Conservation (phyloP, 2,888 invertebrate genomes). For the Drosophila demipolita region DNA sequence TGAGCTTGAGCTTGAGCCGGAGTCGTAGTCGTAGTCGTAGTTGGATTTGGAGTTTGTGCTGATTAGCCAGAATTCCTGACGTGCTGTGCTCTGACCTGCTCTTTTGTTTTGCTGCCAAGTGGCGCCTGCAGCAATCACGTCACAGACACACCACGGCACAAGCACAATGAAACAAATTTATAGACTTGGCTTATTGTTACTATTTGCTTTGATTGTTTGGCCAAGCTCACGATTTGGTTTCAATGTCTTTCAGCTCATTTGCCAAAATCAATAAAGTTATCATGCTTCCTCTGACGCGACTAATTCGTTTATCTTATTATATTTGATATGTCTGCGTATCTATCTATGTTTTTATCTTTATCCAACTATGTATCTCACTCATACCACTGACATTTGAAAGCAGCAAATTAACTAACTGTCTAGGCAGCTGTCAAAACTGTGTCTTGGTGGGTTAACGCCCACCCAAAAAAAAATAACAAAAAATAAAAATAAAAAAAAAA, state of each 20-base stretch:
- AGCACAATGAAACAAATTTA: slow-evolving; percentile 36
- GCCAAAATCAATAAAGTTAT: slow-evolving; percentile 77
- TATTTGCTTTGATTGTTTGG: slow-evolving; percentile 72
- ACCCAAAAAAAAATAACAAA: slow-evolving; percentile 44
- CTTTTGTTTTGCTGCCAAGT: slow-evolving; percentile 80
- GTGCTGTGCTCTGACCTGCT: slow-evolving; percentile 61
- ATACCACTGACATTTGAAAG: slow-evolving; percentile 54
- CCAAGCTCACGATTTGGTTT: slow-evolving; percentile 73
- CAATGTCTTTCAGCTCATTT: slow-evolving; percentile 75
- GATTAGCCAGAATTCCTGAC: slow-evolving; percentile 81
- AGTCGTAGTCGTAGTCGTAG: slow-evolving; percentile 13
- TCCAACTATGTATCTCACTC: not conserved
- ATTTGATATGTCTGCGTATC: slow-evolving; percentile 6
- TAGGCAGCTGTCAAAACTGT: slow-evolving; percentile 68
- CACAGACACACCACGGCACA: slow-evolving; percentile 73
- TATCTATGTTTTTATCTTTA: slow-evolving; percentile 1
- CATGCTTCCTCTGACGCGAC: slow-evolving; percentile 58
- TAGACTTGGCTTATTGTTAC: slow-evolving; percentile 64
- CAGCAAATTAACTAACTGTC: slow-evolving; percentile 63
- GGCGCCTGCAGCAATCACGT: slow-evolving; percentile 83
- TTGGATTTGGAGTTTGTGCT: slow-evolving; percentile 46
- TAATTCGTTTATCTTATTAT: slow-evolving; percentile 29
- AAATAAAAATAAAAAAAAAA: too few species aligned
- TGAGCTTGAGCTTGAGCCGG: slow-evolving; percentile 14
- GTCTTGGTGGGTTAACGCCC: slow-evolving; percentile 63